Conservation (phyloP, 2,113 vertebrate genomes). For the Pogonocichla stellata region DNA sequence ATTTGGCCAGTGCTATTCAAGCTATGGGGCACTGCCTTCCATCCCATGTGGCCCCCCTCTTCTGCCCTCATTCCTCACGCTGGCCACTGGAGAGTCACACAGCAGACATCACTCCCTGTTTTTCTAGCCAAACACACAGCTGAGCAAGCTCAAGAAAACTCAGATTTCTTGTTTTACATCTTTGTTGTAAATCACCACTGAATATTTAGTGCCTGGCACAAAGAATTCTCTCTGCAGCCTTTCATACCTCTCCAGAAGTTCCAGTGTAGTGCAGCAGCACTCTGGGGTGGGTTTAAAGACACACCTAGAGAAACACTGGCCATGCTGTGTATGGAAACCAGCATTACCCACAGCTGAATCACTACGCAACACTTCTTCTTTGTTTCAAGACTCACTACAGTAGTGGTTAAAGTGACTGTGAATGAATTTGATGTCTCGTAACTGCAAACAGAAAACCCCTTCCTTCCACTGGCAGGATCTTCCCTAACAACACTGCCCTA, state of each 20-base stretch:
- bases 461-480: not conserved
- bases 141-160: not conserved
- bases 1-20: not conserved
- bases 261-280: not conserved
- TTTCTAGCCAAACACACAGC: not conserved
- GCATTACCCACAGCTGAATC: not conserved
- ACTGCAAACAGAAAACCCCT: not conserved
- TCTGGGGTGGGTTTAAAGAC: not conserved
- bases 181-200: not conserved
- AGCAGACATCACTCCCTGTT: not conserved
- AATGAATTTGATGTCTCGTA: not conserved
- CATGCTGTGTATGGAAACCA: not conserved
- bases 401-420: not conserved
- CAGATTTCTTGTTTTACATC: not conserved
- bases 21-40: not conserved
- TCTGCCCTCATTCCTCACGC: not conserved
- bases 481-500: not conserved
- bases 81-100: not conserved
- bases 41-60: rapidly evolving
- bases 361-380: not conserved
- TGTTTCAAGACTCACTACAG: not conserved
- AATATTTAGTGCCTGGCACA: not conserved
- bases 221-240: not conserved
- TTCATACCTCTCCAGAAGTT: not conserved
- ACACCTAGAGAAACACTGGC: not conserved